Evolutionary conservation across 1,140 invertebrate genomes (phyloP).

Genomic region (Solen grandis): DNA sequence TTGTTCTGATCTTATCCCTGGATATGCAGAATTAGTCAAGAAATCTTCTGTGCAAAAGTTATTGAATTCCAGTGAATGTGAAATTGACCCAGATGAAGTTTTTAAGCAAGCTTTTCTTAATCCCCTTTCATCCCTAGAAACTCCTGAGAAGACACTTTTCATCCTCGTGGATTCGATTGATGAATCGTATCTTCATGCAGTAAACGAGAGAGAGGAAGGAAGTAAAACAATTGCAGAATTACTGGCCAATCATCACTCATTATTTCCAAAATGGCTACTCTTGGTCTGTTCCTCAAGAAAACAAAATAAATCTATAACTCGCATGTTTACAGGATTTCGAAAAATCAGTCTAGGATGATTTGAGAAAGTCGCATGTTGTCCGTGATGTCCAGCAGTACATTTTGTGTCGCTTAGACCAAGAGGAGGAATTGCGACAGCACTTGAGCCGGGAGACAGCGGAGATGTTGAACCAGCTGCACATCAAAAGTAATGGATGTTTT

Average conservation of each 20-base stretch:
- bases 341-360: slow-evolving; percentile 93
- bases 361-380: slow-evolving; percentile 90
- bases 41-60: slow-evolving; percentile 67
- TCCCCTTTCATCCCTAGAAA: slow-evolving; percentile 90
- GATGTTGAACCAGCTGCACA: slow-evolving; percentile 96
- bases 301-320: slow-evolving; percentile 89
- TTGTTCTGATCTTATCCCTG: slow-evolving; percentile 82
- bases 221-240: slow-evolving; percentile 90
- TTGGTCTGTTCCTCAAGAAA: slow-evolving; percentile 94
- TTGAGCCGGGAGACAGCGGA: slow-evolving; percentile 93
- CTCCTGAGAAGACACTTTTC: slow-evolving; percentile 89
- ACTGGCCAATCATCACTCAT: slow-evolving; percentile 92
- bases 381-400: slow-evolving; percentile 98
- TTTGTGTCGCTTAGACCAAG: slow-evolving; percentile 89
- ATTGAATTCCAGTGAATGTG: slow-evolving; percentile 68
- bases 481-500: slow-evolving; percentile 98
- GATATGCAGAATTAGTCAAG: slow-evolving; percentile 84
- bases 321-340: slow-evolving; percentile 96
- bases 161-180: slow-evolving; percentile 96
- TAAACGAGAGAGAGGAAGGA: slow-evolving; percentile 79
- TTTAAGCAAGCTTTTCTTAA: slow-evolving; percentile 91
- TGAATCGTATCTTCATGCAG: slow-evolving; percentile 83
- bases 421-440: slow-evolving; percentile 87
- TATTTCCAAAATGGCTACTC: slow-evolving; percentile 96
- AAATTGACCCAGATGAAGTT: slow-evolving; percentile 90